Conservation (phyloP, 1,140 invertebrate genomes). For the Drosophila littoralis region DNA sequence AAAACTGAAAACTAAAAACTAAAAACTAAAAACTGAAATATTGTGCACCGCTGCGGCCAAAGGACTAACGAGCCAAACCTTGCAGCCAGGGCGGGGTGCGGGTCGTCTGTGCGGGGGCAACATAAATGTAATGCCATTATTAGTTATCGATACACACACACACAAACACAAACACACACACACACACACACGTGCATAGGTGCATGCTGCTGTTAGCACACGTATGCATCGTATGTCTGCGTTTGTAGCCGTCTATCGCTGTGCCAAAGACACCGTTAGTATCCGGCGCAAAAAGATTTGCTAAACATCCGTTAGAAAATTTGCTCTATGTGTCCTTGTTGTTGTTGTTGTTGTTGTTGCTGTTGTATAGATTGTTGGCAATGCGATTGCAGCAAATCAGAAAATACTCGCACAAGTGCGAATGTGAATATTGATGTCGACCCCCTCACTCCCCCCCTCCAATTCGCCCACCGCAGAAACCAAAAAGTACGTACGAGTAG, state of each 20-base stretch:
- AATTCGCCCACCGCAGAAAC: background rate
- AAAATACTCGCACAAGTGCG: conserved; percentile 82
- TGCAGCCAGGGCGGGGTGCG: background rate
- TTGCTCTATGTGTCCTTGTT: conserved; percentile 31
- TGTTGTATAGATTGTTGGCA: conserved; percentile 59
- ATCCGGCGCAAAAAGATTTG: conserved; percentile 79
- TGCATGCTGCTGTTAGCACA: conserved; percentile 11
- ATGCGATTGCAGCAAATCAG: conserved; percentile 80
- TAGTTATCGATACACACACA: conserved; percentile 71
- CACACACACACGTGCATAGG: conserved; percentile 11
- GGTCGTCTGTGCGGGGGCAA: conserved; percentile 19
- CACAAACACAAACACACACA: background rate
- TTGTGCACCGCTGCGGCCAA: conserved; percentile 41
- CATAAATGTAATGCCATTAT: conserved; percentile 81
- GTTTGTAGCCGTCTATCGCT: conserved; percentile 17
- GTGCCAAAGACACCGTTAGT: conserved; percentile 53
- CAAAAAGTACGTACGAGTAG: conserved; percentile 13
- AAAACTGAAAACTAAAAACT: conserved; percentile 72
- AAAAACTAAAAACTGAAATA: conserved; percentile 76
- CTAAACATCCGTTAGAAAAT: conserved; percentile 77
- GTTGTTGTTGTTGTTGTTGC: conserved; percentile 45
- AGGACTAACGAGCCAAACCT: conserved; percentile 44
- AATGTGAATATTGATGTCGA: conserved; percentile 79
- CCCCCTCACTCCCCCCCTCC: background rate
- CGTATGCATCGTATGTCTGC: background rate